Base-by-base conservation (phyloP, 2,113 vertebrate genomes). In the Rhea pennata region DNA sequence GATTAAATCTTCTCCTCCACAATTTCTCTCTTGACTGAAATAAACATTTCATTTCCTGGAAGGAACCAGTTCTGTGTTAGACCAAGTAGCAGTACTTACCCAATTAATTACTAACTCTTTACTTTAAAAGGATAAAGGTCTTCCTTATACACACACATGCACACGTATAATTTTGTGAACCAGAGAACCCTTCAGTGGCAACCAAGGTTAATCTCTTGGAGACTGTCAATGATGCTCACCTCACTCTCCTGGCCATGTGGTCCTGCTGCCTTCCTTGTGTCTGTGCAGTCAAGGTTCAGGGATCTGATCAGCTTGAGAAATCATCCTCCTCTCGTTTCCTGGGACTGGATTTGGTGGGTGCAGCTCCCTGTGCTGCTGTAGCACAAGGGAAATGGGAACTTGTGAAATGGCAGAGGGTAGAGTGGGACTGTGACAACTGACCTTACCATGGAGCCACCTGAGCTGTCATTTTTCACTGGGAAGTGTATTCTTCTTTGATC, bases 101-200 rank as follows among this genome's bases (percentile, higher is more conserved):
- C 36, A 66, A 59, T 80, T 88, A 96, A 92, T 95, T 85, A 89
- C 53, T 59, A 90, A 26, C 22, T 61, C 62, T 93, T 75, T 79
- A 14, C 74, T 87, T 87, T 69, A 59, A 50, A 92, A 88, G 72
- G 46, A 75, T 87, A 61, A 91, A 74, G 36, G 15, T 81, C 26
- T 91, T 42, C 12, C 39, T 78, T 72, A 46, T 13, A 21, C 14
- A 76, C 27, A 66, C 21, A 23, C 4, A 27, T 4, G 29, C 7
- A 15, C 23, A 15, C 16, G 20, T 6, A 3, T 8, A 17, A 44
- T 36, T 86, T 66, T 81, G 40, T 46, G 73, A 85, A 58, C 21
- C 22, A 50, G 50, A 50, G 36, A 80, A 3, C 2, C 0, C 0
- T 58, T 62, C 58, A 66, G 72, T 0, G 0, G 40, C 27, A 15